Evolutionary conservation across 2,888 invertebrate species (phyloP), one percentile per base, ranked within the genome.

Genomic region (Luperina testacea): DNA sequence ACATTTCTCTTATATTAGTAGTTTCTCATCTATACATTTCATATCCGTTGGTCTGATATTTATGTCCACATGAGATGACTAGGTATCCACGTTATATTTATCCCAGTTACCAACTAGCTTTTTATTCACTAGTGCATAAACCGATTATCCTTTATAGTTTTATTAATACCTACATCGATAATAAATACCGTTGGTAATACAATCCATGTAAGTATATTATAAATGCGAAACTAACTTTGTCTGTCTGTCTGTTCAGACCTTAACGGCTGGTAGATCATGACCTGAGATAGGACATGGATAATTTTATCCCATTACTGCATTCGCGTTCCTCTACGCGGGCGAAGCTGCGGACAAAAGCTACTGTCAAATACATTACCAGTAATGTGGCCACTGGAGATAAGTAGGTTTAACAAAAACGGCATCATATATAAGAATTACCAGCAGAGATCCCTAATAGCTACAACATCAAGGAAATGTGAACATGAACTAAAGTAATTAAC

Each of bases 401-500:
- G n/a, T 42, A 42, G 6, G 24, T 42, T 42, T 8, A 45, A 57
- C 24, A 42, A 27, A 59, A n/a, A 59, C 8, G 17, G 27, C n/a
- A 57, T 32, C 8, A 17, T 27, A 13, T 42, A 2, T 42, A 77
- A 57, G 32, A 74, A 74, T 72, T 59, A 8, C 53, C 45, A 57
- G 5, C 48, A 70, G 48, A 71, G 67, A 75, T 63, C 17, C 27
- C 59, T 75, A 77, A 79, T 80, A 81, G 69, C 57, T 72, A 72
- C 42, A 75, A 48, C 61, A 81, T 83, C 59, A 81, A 82, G 63
- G n/a, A 63, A 70, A 76, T 53, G 65, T 64, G 64, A 69, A 68
- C 75, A 70, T 69, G 76, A 77, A 74, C 74, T 78, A 72, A 80
- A 80, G 78, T 83, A 83, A 88, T 88, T 88, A 88, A 72, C 78